phyloP scores from a whole-genome alignment of 1,140 invertebrate genomes.

The Choristoneura fumiferana region DNA sequence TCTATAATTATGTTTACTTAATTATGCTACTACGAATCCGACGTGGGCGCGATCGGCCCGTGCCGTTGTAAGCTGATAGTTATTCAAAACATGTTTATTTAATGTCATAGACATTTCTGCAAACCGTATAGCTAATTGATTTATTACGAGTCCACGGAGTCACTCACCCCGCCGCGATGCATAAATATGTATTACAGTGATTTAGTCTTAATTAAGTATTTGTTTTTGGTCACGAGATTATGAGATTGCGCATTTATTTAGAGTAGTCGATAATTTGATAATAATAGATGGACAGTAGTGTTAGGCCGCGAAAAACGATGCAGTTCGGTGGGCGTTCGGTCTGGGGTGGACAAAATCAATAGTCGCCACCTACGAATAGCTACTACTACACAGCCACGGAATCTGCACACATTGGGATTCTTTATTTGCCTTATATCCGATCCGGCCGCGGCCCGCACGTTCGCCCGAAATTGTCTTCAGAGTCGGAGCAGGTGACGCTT shows the following conservation, averaged over 20 bases:
- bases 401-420: conserved; percentile 66
- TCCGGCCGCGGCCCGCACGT: conserved; percentile 26
- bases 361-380: conserved; percentile 65
- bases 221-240: neutral
- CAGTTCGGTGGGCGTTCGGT: conserved; percentile 57
- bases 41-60: neutral
- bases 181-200: neutral
- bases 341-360: conserved; percentile 76
- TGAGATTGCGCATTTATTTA: conserved; percentile 29
- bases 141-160: neutral
- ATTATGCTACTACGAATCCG: neutral
- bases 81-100: conserved; percentile 16
- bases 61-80: neutral
- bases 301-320: conserved; percentile 48
- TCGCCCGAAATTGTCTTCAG: conserved; percentile 45
- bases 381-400: conserved; percentile 53
- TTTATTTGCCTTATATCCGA: conserved; percentile 60
- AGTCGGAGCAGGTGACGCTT: conserved; percentile 36
- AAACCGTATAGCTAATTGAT: neutral
- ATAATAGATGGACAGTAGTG: conserved; percentile 58
- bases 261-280: conserved; percentile 59
- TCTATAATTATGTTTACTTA: neutral
- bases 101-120: conserved; percentile 4
- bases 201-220: neutral
- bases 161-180: neutral